A percentile compares a stretch with the other conserved stretches of the same genome.
Evolutionary conservation across 2,113 vertebrate genomes (phyloP).

Genomic region (Herpetotheres cachinnans): DNA sequence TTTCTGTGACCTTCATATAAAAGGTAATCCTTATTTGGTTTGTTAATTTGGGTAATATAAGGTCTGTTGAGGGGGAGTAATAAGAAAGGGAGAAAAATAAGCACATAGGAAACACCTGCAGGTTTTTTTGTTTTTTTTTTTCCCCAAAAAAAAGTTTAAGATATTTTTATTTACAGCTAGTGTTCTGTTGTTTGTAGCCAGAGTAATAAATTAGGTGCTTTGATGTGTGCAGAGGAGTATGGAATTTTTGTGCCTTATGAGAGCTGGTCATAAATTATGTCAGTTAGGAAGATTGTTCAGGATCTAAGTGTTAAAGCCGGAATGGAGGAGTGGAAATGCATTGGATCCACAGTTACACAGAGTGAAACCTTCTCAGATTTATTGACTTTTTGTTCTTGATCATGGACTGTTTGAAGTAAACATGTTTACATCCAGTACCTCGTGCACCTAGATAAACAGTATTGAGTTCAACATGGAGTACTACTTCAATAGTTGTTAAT

Average conservation of each 20-base stretch:
- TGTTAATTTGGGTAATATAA: neutral
- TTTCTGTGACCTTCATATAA: neutral
- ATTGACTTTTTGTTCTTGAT: conserved; percentile 65
- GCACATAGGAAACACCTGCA: conserved; percentile 10
- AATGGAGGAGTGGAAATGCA: conserved; percentile 1
- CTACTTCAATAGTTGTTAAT: conserved; percentile 31
- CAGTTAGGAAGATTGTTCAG: conserved; percentile 10
- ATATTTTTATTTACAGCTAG: conserved; percentile 55
- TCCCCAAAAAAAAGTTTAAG: neutral
- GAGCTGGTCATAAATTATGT: conserved; percentile 40
- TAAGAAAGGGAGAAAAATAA: neutral
- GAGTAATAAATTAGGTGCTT: conserved; percentile 60
- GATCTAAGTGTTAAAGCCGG: conserved; percentile 23
- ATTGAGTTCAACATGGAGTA: conserved; percentile 32
- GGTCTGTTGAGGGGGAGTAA: neutral
- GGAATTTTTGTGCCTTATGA: conserved; percentile 55
- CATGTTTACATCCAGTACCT: conserved; percentile 56
- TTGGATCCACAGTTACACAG: conserved; percentile 37
- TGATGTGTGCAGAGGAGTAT: conserved; percentile 57
- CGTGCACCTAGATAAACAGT: conserved; percentile 57
- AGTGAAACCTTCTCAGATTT: conserved; percentile 59
- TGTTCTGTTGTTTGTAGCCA: conserved; percentile 52
- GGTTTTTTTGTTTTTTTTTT: neutral
- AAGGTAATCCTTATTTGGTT: neutral
- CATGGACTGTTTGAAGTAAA: conserved; percentile 59